Evolutionary conservation across 2,113 vertebrate species (phyloP).

Genomic region (Gracilinanus agilis): DNA sequence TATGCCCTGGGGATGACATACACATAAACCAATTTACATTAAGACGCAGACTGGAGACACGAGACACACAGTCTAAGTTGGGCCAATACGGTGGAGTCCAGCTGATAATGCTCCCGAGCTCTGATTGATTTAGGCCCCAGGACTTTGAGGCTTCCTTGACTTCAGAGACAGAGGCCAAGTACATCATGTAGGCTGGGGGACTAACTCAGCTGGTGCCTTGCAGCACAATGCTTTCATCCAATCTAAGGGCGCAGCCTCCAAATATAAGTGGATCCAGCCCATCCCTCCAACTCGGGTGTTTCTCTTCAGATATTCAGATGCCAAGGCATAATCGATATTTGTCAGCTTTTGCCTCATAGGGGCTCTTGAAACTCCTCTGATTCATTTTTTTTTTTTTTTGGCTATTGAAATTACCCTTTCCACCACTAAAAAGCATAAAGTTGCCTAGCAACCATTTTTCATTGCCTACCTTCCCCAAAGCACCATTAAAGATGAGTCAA

Average conservation of each 20-base stretch:
- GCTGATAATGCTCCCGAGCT: constrained; percentile 62
- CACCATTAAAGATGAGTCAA: constrained; percentile 26
- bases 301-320: constrained; percentile 11
- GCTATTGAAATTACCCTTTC: constrained; percentile 13
- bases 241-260: constrained; percentile 24
- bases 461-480: constrained; percentile 59
- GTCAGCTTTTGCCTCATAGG: constrained; percentile 50
- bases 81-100: constrained; percentile 66
- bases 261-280: constrained; percentile 18
- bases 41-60: constrained; percentile 78
- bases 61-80: constrained; percentile 63
- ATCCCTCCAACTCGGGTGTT: background rate
- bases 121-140: constrained; percentile 52
- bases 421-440: constrained; percentile 61
- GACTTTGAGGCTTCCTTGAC: background rate
- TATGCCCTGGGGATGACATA: constrained; percentile 81
- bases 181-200: constrained; percentile 21
- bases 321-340: background rate
- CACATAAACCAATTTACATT: constrained; percentile 83
- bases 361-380: constrained; percentile 36
- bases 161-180: constrained; percentile 34
- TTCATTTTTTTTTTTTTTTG: constrained; percentile 1
- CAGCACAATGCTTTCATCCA: constrained; percentile 37
- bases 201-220: constrained; percentile 25
- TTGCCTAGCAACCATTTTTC: constrained; percentile 62